These are phyloP conservation scores for Clanis bilineata DNA, from an alignment of 2,888 invertebrate species.

Conservation along the genomic window DNA sequence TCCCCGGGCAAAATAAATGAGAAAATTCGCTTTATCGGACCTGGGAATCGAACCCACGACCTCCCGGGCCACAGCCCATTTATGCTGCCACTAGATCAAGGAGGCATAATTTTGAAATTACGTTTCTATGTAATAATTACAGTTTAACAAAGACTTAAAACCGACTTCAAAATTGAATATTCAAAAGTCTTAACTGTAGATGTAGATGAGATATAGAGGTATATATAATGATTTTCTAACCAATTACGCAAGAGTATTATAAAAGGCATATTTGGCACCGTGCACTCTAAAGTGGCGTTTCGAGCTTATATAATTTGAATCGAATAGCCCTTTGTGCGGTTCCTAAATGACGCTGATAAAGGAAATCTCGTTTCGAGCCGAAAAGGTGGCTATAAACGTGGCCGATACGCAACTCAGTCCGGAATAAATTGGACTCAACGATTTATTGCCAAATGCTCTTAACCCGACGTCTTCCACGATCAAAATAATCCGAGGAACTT, in stretches of 20 bases:
- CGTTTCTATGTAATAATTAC: too few species aligned
- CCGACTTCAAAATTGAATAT: too few species aligned
- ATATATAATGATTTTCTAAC: not conserved
- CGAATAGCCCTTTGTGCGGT: constrained; percentile 63
- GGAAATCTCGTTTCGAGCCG: constrained; percentile 57
- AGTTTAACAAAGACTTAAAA: too few species aligned
- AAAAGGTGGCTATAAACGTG: constrained; percentile 66
- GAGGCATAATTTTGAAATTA: too few species aligned
- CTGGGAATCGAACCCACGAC: too few species aligned
- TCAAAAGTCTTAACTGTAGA: too few species aligned
- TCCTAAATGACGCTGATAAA: constrained; percentile 58
- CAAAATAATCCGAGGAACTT: constrained; percentile 50
- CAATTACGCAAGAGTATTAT: not conserved
- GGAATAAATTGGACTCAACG: constrained; percentile 71
- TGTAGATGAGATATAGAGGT: not conserved
- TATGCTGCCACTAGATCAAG: too few species aligned
- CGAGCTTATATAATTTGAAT: constrained; percentile 53
- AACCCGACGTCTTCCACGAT: constrained; percentile 58
- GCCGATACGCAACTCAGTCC: constrained; percentile 65
- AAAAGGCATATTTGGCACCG: constrained; percentile 26
- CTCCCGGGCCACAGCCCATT: too few species aligned
- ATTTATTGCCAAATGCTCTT: constrained; percentile 80
- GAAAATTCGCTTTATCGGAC: too few species aligned
- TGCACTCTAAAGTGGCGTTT: constrained; percentile 17
- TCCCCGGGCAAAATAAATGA: too few species aligned